Evolutionary conservation across 2,113 vertebrate species (phyloP).

Genomic region (Zapus hudsonius): DNA sequence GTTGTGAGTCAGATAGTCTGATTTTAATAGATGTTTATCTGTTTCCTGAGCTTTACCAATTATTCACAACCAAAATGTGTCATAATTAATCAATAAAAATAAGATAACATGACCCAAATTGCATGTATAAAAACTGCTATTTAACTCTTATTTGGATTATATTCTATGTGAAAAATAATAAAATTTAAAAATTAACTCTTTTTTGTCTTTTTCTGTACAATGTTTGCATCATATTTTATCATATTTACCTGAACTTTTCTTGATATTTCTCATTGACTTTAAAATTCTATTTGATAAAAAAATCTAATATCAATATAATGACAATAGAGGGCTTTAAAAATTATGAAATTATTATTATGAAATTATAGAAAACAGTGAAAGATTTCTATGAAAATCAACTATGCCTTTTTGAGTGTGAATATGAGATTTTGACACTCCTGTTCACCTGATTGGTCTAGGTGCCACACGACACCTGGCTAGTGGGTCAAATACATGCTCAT

Average conservation of each 20-base stretch:
- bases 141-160: neutral
- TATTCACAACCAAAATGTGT: neutral
- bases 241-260: neutral
- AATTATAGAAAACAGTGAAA: no score
- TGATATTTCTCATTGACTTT: neutral
- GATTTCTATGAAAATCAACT: neutral
- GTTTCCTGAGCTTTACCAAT: neutral
- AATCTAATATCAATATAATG: neutral
- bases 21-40: neutral
- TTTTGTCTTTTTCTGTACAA: neutral
- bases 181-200: neutral
- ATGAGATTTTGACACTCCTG: neutral
- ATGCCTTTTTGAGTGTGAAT: neutral
- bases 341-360: fast-evolving
- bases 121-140: neutral
- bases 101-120: neutral
- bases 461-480: no score
- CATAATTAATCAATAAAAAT: slow-evolving; percentile 20
- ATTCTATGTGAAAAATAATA: neutral
- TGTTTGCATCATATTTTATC: neutral
- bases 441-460: neutral
- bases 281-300: no score
- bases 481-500: neutral
- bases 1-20: neutral
- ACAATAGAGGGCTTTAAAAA: neutral